phyloP scores from a whole-genome alignment of 23 tunicate genomes.

The Corella eumyota region DNA sequence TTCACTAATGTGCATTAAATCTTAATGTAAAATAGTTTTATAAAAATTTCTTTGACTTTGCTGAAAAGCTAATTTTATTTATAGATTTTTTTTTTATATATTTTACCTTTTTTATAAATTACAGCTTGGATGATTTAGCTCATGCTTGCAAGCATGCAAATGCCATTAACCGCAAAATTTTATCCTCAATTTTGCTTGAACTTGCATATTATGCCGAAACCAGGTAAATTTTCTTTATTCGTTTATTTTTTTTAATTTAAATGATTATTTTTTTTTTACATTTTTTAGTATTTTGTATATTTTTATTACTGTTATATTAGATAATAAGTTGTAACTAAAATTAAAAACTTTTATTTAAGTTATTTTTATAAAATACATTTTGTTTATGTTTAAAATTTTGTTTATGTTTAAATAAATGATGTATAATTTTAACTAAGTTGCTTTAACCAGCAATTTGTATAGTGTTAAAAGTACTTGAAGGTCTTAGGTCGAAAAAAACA shows the following conservation, averaged over 20 bases:
- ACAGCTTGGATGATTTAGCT: conserved; percentile 54
- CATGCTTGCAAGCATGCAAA: conserved; percentile 65
- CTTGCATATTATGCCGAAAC: conserved; percentile 60
- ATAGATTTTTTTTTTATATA: neutral
- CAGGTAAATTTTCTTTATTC: conserved; percentile 15
- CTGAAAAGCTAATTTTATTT: too few relatives aligned
- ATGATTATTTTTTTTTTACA: neutral
- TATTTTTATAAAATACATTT: neutral
- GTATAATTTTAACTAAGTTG: too few relatives aligned
- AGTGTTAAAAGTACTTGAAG: too few relatives aligned
- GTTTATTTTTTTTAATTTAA: neutral
- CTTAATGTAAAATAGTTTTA: too few relatives aligned
- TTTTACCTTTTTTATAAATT: neutral
- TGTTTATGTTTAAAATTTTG: neutral
- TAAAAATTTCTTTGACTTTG: too few relatives aligned
- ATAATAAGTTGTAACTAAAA: neutral
- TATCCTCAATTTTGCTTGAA: conserved; percentile 61
- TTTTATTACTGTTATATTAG: too few relatives aligned
- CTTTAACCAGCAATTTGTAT: too few relatives aligned
- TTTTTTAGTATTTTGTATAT: neutral
- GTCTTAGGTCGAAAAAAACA: too few relatives aligned
- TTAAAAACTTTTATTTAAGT: neutral
- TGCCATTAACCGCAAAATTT: conserved; percentile 16
- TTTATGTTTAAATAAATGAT: too few relatives aligned
- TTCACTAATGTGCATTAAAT: too few relatives aligned